Base-by-base conservation (phyloP, 2,888 invertebrate genomes). In the Phalangium opilio region DNA sequence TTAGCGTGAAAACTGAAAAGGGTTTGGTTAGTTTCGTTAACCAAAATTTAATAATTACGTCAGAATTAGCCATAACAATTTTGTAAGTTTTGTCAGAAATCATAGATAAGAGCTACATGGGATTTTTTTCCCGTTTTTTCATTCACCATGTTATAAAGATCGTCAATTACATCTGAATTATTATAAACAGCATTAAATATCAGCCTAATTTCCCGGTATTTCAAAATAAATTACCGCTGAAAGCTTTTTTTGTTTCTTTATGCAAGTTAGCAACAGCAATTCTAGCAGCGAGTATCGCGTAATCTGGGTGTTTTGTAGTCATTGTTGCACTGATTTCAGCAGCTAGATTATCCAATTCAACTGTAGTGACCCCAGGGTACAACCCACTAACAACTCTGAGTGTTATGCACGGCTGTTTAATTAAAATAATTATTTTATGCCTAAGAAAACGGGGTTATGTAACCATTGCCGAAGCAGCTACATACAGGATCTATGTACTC, bases 321-420 rank as follows among this genome's bases (percentile, higher is more conserved):
- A 95, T 84, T 27, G 87, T 87, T 11, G 96, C 96, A n/a, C 96
- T 89, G 36, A 87, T 96, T 70, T 98, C 96, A 0, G 98, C 98
- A 40, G 98, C 96, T 54, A 98, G 71, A 65, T 93, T 96, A 67
- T 98, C 98, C 58, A 98, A 70, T 65, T 98, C 93, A 15, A 90
- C 83, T 0, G 96, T 98, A 7, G 90, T 90, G 2, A 99, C 95
- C 12, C 96, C 96, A 51, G 85, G 79, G 66, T 95, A 96, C 36
- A 98, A 74, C 0, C 96, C 96, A 67, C 73, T 85, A 57, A 96
- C 90, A 0, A 96, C 95, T 70, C 90, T 89, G 55, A 67, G 57
- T 0, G 89, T 87, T 51, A 90, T 85, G 42, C 79, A 73, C 10
- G 83, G 75, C 82, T 83, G 61, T 10, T 54, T 54, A 34, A n/a